These are phyloP conservation scores for Anastatus disparis DNA, from an alignment of 1,140 invertebrate genomes.

Conservation along the genomic window DNA sequence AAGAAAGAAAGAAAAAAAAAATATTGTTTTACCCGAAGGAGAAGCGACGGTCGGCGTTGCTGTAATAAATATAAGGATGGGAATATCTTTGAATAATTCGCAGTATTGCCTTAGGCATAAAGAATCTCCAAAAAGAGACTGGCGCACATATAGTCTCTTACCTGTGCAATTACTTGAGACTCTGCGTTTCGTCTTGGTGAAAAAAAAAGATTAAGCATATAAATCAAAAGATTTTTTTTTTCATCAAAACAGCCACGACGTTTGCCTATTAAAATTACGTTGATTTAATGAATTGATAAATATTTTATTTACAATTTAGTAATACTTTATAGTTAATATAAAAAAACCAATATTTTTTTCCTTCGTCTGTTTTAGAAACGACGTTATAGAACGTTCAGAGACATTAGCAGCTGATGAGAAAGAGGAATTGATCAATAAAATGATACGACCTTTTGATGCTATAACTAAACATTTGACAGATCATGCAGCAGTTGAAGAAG, in stretches of 20 bases:
- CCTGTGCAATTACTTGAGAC: too few relatives aligned
- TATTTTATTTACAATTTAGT: too few relatives aligned
- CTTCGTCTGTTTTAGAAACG: conserved; percentile 49
- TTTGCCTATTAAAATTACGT: too few relatives aligned
- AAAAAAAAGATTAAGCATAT: background rate
- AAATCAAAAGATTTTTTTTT: background rate
- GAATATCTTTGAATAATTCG: background rate
- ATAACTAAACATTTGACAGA: conserved; percentile 57
- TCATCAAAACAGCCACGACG: too few relatives aligned
- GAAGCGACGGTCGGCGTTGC: conserved; percentile 6
- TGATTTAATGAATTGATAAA: too few relatives aligned
- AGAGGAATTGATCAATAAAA: conserved; percentile 48
- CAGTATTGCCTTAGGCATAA: background rate
- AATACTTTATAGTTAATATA: too few relatives aligned
- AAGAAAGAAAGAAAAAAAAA: background rate
- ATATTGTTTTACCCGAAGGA: conserved; percentile 3
- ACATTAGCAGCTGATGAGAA: conserved; percentile 45
- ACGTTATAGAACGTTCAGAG: conserved; percentile 53
- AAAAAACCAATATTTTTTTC: too few relatives aligned
- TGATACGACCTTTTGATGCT: conserved; percentile 53
- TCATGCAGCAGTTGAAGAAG: conserved; percentile 51
- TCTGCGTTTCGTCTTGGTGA: too few relatives aligned
- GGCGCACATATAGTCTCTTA: background rate
- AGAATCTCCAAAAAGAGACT: conserved; percentile 19
- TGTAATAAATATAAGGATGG: background rate